Evolutionary conservation across 2,113 vertebrate genomes (phyloP).

Genomic region (Passer domesticus): DNA sequence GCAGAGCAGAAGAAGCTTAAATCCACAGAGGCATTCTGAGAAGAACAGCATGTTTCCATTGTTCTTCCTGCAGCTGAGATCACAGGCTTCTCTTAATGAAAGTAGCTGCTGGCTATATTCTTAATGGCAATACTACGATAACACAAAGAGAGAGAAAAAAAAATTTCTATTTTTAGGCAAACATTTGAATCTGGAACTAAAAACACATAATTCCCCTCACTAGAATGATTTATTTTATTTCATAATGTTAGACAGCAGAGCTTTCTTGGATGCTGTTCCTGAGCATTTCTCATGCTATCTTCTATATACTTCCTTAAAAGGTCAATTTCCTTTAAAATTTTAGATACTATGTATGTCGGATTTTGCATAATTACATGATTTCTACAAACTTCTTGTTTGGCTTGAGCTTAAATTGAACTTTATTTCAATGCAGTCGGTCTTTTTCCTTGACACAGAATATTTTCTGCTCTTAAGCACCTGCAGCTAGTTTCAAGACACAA

Average conservation of each 20-base stretch:
- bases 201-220: background rate
- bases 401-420: background rate
- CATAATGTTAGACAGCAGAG: background rate
- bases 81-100: constrained; percentile 22
- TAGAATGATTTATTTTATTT: background rate
- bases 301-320: background rate
- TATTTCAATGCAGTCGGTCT: background rate
- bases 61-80: constrained; percentile 48
- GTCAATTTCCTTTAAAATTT: background rate
- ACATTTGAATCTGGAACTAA: constrained; percentile 15
- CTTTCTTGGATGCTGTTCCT: background rate
- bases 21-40: constrained; percentile 44
- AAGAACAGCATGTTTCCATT: constrained; percentile 47
- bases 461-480: background rate
- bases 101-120: constrained; percentile 45
- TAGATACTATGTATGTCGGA: background rate
- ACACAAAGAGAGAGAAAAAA: background rate
- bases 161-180: constrained; percentile 34
- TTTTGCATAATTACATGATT: background rate
- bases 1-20: constrained; percentile 5
- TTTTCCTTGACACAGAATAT: background rate
- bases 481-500: background rate
- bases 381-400: background rate
- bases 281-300: background rate
- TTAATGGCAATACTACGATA: constrained; percentile 18